phyloP scores from a whole-genome alignment of 2,113 vertebrate species.

The Pollachius pollachius region DNA sequence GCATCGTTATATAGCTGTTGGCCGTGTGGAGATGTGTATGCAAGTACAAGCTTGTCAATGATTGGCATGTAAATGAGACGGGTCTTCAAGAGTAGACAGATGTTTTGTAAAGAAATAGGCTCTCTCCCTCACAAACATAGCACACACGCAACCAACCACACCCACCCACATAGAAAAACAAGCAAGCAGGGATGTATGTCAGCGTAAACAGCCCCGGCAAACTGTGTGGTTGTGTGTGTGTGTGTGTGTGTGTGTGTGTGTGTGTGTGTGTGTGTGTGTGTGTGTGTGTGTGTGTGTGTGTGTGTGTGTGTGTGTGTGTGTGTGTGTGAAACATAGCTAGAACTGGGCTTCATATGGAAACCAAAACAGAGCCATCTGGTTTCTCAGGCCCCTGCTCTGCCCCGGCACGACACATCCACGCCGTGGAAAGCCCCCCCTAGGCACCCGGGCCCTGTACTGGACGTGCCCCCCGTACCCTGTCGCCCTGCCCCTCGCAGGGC shows the following conservation, averaged over 20 bases:
- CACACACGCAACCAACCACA: slow-evolving; percentile 27
- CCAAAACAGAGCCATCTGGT: slow-evolving; percentile 81
- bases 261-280: slow-evolving; percentile 29
- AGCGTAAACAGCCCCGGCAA: slow-evolving; percentile 11
- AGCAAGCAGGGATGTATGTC: neutral
- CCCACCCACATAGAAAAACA: slow-evolving; percentile 26
- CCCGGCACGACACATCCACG: slow-evolving; percentile 62
- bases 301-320: slow-evolving; percentile 12
- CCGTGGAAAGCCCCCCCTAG: slow-evolving; percentile 58
- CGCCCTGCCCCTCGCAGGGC: slow-evolving; percentile 7
- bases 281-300: slow-evolving; percentile 35
- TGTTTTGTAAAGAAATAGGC: slow-evolving; percentile 7
- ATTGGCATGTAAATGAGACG: too few relatives aligned
- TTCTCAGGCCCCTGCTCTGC: slow-evolving; percentile 78
- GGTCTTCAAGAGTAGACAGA: neutral
- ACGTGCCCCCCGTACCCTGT: neutral
- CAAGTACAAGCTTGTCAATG: too few relatives aligned
- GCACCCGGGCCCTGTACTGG: slow-evolving; percentile 12
- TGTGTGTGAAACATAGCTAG: slow-evolving; percentile 64
- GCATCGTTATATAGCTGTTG: too few relatives aligned
- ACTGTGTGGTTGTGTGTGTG: too few relatives aligned
- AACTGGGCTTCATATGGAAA: slow-evolving; percentile 61
- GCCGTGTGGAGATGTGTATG: too few relatives aligned
- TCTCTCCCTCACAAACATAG: slow-evolving; percentile 12
- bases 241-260: too few relatives aligned